Evolutionary conservation across 2,113 vertebrate genomes (phyloP).

Genomic region (Oreochromis niloticus): DNA sequence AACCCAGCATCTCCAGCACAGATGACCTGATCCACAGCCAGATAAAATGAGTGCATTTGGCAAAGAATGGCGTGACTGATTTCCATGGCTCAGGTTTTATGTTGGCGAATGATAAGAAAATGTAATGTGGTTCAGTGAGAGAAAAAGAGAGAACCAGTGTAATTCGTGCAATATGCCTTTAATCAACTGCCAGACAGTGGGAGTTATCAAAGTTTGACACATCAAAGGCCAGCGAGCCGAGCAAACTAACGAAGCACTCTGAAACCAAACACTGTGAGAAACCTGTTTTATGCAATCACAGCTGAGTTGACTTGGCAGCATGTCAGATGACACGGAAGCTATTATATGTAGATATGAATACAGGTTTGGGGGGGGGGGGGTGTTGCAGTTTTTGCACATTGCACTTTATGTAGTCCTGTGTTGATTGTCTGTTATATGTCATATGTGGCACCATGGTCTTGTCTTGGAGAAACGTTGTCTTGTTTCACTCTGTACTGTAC

Average conservation of each 20-base stretch:
- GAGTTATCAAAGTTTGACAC: not conserved
- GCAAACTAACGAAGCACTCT: not conserved
- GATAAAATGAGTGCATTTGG: not conserved
- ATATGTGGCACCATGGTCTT: not conserved
- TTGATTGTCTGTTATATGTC: not conserved
- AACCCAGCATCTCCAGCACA: not conserved
- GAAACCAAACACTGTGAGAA: not conserved
- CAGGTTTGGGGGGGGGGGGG: fast-evolving
- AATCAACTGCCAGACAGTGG: not conserved
- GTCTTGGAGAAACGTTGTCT: not conserved
- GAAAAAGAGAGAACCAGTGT: not conserved
- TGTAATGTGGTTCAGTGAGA: not conserved
- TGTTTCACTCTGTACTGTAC: not conserved
- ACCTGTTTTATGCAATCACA: not conserved
- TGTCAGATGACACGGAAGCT: not conserved
- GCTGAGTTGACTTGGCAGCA: not conserved
- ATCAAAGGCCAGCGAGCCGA: not conserved
- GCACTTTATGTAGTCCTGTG: not conserved
- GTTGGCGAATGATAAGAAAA: not conserved
- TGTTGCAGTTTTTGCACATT: not conserved
- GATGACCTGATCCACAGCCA: not conserved
- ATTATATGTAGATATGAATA: not conserved
- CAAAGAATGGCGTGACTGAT: not conserved
- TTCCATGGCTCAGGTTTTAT: not conserved
- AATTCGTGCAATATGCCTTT: not conserved